Evolutionary conservation across 2,797 vertebrate genomes (phyloP), one percentile per base, ranked within the genome.

Genomic region (Lemur catta): DNA sequence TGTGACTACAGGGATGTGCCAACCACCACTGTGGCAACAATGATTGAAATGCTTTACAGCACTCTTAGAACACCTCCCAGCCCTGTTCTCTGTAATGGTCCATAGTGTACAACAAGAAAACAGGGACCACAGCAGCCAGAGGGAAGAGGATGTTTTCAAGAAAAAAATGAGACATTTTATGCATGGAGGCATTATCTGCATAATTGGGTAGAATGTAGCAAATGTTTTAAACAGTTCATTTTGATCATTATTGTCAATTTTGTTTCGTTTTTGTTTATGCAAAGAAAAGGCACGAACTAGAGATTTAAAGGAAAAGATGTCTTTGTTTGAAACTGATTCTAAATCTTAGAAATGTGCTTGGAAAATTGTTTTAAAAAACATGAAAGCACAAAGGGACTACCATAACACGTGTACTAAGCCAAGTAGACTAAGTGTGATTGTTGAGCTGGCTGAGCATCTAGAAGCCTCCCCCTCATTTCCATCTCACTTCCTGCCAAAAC

Each of bases 121-220:
- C 7, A 24, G 78, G 87, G 63, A 97, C 43, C 84, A 88, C 79
- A 97, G 87, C 71, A 96, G 94, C 92, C 88, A 97, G 97, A 97
- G 84, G 90, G 88, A 96, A 98, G 69, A 35, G 9, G 88, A 95
- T 94, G 6, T 91, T 97, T 91, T 95, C 81, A 96, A 90, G 67
- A n/a, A 96, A 46, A 94, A 94, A 97, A 84, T 12, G 65, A 95
- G 63, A 93, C 20, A 69, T 78, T 97, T 93, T 8, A 52, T 59
- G 38, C 95, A 97, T 96, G 59, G 13, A 74, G 74, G 48, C 59
- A 96, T 95, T 93, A 88, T 95, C 95, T 78, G 79, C 96, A 86
- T 82, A 96, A 98, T 80, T 95, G 67, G 17, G 4, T 75, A 57
- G 65, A 96, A 97, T 89, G 41, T 13, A 92, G 69, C n/a, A 97